These are phyloP conservation scores for Chloropsis cyanopogon DNA, from an alignment of 2,113 vertebrate species.

Conservation along the genomic window DNA sequence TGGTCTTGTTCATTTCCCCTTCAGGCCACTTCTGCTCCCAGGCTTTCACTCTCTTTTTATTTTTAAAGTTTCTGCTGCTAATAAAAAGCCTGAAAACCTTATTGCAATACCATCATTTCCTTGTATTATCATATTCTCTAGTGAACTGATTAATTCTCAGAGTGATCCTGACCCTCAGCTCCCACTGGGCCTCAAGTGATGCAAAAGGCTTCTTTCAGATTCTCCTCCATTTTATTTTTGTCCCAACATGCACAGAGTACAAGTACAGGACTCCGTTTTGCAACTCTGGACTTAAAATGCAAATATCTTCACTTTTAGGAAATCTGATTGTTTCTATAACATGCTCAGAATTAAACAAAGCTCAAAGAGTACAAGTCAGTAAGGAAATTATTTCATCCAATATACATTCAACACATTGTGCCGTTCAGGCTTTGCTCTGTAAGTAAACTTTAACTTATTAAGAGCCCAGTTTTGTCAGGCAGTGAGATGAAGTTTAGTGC, in stretches of 20 bases:
- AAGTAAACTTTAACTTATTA: not conserved
- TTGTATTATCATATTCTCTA: not conserved
- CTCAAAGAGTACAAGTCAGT: not conserved
- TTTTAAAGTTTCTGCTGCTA: constrained; percentile 25
- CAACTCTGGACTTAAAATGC: not conserved
- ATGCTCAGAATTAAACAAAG: not conserved
- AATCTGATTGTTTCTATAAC: not conserved
- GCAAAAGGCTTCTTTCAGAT: constrained; percentile 11
- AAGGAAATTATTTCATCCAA: not conserved
- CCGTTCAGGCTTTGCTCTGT: not conserved
- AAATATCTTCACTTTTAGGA: not conserved
- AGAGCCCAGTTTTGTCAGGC: not conserved
- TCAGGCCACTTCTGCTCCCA: not conserved
- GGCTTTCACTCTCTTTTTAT: not conserved
- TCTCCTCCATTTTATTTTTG: constrained; percentile 39
- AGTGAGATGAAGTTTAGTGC: not conserved
- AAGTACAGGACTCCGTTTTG: not conserved
- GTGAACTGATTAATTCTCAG: constrained; percentile 10
- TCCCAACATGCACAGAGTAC: not conserved
- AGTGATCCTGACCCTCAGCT: constrained; percentile 1
- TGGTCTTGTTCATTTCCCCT: not conserved
- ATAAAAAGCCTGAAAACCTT: not conserved
- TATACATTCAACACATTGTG: not conserved
- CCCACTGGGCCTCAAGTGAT: not conserved
- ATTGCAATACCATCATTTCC: not conserved